Conservation (phyloP, 92 coral and sea anemone species). For the Porites divaricata region DNA sequence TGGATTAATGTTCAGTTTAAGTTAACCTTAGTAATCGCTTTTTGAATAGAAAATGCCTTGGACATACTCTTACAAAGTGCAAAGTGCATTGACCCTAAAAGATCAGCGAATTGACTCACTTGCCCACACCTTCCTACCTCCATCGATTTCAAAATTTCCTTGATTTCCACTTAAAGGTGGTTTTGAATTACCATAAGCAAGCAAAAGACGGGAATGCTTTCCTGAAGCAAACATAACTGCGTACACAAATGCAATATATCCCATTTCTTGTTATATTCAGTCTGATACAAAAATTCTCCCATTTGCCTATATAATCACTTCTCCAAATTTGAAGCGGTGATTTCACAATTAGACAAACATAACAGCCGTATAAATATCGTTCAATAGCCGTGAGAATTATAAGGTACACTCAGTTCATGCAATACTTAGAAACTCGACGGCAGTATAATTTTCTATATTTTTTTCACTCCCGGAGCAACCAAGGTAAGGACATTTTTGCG, state of each 20-base stretch:
- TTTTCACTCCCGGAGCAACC: not conserved
- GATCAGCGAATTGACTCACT: no score
- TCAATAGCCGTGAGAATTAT: slow-evolving; percentile 4
- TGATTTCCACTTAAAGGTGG: not conserved
- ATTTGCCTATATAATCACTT: slow-evolving; percentile 4
- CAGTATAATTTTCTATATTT: not conserved
- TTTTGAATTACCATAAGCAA: slow-evolving; percentile 3
- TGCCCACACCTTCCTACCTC: no score
- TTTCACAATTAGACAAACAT: slow-evolving; percentile 17
- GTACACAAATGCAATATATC: slow-evolving; percentile 1
- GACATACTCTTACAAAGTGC: no score
- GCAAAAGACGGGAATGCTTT: slow-evolving; percentile 7
- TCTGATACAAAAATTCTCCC: not conserved
- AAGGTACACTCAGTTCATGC: not conserved
- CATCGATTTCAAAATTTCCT: not conserved
- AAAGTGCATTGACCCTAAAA: no score
- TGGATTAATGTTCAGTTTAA: no score
- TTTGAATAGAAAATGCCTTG: no score
- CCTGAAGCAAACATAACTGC: not conserved
- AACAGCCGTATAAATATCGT: slow-evolving; percentile 8
- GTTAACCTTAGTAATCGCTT: no score
- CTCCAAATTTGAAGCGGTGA: slow-evolving; percentile 16
- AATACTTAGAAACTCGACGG: not conserved
- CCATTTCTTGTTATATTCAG: not conserved
- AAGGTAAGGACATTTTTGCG: slow-evolving; percentile 3